Evolutionary conservation across 2,888 invertebrate species (phyloP).

Genomic region (Tuberolachnus salignus): DNA sequence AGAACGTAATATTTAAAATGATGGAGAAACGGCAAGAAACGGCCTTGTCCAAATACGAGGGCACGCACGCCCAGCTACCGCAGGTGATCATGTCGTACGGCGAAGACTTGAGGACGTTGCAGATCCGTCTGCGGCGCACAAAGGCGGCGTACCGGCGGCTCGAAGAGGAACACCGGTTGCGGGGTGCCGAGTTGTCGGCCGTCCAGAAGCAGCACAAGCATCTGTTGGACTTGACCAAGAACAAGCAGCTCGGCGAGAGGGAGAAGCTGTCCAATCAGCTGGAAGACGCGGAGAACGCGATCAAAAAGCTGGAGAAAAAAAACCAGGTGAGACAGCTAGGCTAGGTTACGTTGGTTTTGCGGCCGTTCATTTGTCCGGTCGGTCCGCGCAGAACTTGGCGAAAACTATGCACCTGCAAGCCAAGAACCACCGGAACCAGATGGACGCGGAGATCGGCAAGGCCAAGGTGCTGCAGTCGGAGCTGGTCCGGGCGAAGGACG

Average conservation of each 20-base stretch:
- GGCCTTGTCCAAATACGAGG: conserved; percentile 79
- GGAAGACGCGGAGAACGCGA: conserved; percentile 62
- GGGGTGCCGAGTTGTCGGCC: conserved; percentile 71
- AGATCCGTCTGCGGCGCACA: background rate
- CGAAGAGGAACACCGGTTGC: conserved; percentile 68
- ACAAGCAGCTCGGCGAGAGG: conserved; percentile 75
- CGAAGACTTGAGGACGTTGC: conserved; percentile 71
- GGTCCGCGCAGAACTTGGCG: conserved; percentile 65
- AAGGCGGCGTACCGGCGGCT: conserved; percentile 58
- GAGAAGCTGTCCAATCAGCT: conserved; percentile 74
- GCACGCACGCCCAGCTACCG: conserved; percentile 78
- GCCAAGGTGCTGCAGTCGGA: conserved; percentile 74
- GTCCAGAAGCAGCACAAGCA: conserved; percentile 75
- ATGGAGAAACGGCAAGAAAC: conserved; percentile 80
- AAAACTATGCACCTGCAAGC: conserved; percentile 74
- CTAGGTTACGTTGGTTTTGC: background rate
- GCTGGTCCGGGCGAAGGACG: background rate
- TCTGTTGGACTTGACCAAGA: conserved; percentile 73
- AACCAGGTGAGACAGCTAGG: conserved; percentile 61
- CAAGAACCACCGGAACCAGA: conserved; percentile 75
- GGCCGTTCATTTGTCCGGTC: background rate
- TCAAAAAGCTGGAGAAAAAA: conserved; percentile 63
- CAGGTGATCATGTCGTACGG: conserved; percentile 76
- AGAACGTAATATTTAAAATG: conserved; percentile 76
- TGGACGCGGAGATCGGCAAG: conserved; percentile 72